phyloP scores from a whole-genome alignment of 2,888 invertebrate genomes.

The Dryococelus australis region DNA sequence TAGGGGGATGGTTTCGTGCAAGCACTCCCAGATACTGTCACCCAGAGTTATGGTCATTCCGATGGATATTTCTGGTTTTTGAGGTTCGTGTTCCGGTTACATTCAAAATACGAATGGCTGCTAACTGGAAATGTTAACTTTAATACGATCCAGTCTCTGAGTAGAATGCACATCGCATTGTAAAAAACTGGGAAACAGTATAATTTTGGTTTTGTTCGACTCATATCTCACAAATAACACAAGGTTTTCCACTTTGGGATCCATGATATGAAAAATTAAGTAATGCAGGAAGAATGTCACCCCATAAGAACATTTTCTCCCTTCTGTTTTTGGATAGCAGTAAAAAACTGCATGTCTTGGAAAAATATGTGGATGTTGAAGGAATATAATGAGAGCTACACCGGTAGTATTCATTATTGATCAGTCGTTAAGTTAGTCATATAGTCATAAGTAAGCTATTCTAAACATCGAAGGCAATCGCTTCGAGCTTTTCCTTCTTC shows the following conservation, averaged over 20 bases:
- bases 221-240: background rate
- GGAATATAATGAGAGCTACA: too few relatives aligned
- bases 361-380: background rate
- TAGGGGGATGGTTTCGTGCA: too few relatives aligned
- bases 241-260: background rate
- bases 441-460: too few relatives aligned
- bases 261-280: background rate
- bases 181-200: background rate
- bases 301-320: background rate
- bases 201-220: background rate
- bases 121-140: background rate
- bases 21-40: too few relatives aligned
- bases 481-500: conserved; percentile 23
- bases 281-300: background rate
- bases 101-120: background rate
- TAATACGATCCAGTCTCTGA: background rate
- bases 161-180: background rate
- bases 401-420: too few relatives aligned
- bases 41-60: background rate
- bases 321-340: background rate
- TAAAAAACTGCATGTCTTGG: background rate
- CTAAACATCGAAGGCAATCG: too few relatives aligned
- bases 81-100: background rate
- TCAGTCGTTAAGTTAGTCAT: too few relatives aligned
- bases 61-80: background rate